These are phyloP conservation scores for Thereva unica DNA, from an alignment of 2,888 invertebrate species.

Conservation along the genomic window DNA sequence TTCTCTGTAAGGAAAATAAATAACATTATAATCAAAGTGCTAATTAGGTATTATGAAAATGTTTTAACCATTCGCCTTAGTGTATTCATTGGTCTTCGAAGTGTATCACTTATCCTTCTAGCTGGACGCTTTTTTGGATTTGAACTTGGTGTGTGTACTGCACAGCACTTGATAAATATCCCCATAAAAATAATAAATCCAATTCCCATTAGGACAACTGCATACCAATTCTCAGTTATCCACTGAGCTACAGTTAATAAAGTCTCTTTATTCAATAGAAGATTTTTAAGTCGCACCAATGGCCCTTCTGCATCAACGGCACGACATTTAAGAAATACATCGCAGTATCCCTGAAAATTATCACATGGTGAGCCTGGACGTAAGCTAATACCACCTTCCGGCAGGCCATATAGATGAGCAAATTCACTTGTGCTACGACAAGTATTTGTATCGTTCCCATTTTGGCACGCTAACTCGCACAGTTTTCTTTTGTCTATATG, in stretches of 20 bases:
- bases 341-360: slow-evolving; percentile 99
- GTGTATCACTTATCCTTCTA: slow-evolving; percentile 87
- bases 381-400: slow-evolving; percentile 80
- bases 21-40: background rate
- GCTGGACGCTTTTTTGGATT: slow-evolving; percentile 98
- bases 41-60: background rate
- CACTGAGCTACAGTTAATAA: slow-evolving; percentile 86
- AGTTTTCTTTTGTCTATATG: slow-evolving; percentile 82
- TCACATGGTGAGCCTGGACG: slow-evolving; percentile 97
- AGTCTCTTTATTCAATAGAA: slow-evolving; percentile 89
- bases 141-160: slow-evolving; percentile 98
- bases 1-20: slow-evolving; percentile 17
- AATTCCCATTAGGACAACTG: slow-evolving; percentile 88
- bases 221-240: slow-evolving; percentile 96
- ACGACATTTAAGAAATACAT: slow-evolving; percentile 97
- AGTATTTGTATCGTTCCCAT: slow-evolving; percentile 71
- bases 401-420: slow-evolving; percentile 72
- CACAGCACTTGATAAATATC: slow-evolving; percentile 98
- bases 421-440: slow-evolving; percentile 90
- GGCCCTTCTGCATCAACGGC: slow-evolving; percentile 99
- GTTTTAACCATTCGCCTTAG: slow-evolving; percentile 75
- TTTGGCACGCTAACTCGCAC: slow-evolving; percentile 97
- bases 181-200: slow-evolving; percentile 95
- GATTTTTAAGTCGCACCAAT: slow-evolving; percentile 91
- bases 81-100: slow-evolving; percentile 89